Conservation (phyloP, 1,140 invertebrate genomes). For the Cephus cinctus region DNA sequence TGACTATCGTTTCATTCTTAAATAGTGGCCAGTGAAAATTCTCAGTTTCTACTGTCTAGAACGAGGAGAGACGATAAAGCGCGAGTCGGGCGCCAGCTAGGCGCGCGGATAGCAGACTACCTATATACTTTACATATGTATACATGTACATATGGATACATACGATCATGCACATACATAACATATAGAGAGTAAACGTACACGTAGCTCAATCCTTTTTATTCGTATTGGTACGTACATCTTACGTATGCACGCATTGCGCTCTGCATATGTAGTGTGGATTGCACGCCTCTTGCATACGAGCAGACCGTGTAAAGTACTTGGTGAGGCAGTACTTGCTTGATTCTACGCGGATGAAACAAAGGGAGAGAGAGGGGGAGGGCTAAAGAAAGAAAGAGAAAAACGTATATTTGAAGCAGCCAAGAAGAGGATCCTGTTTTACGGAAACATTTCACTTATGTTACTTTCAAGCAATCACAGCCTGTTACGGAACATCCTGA, state of each 20-base stretch:
- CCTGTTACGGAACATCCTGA: not conserved
- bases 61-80: slow-evolving; percentile 26
- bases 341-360: too few relatives aligned
- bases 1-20: too few relatives aligned
- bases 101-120: slow-evolving; percentile 35
- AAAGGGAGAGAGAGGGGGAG: too few relatives aligned
- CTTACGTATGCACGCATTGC: not conserved
- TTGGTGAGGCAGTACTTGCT: too few relatives aligned
- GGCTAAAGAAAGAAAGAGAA: too few relatives aligned
- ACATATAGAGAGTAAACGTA: not conserved
- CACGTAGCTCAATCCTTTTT: not conserved
- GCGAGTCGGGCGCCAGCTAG: slow-evolving; percentile 35
- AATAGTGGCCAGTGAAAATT: too few relatives aligned
- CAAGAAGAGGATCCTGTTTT: slow-evolving; percentile 8
- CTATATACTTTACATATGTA: slow-evolving; percentile 15
- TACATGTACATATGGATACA: slow-evolving; percentile 18
- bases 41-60: not conserved
- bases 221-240: not conserved
- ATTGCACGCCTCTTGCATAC: not conserved
- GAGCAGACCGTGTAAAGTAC: not conserved
- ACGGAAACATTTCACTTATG: slow-evolving; percentile 10
- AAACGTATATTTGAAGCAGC: too few relatives aligned
- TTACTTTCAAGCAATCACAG: slow-evolving; percentile 1
- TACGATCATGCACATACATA: slow-evolving; percentile 18
- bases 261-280: not conserved